These are phyloP conservation scores for Danio jaintianensis DNA, from an alignment of 2,797 vertebrate species.

Conservation along the genomic window DNA sequence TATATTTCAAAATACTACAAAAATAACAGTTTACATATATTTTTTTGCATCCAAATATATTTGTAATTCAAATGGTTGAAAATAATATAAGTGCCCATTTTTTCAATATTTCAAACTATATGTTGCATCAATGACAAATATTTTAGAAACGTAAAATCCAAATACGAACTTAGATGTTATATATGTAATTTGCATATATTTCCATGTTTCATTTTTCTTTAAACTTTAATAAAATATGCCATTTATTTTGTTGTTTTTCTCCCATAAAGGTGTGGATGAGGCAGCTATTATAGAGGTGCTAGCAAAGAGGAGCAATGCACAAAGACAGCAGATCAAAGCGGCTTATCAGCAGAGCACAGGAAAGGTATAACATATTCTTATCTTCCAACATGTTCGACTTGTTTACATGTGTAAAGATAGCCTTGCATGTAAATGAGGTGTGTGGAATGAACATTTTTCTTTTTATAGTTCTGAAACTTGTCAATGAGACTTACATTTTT, in stretches of 20 bases:
- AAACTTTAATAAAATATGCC: not conserved
- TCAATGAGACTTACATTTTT: not conserved
- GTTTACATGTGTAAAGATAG: not conserved
- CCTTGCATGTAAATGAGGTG: not conserved
- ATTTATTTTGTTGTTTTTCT: not conserved
- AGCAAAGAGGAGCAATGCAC: conserved; percentile 86
- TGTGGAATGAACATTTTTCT: not conserved
- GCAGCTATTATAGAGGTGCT: conserved; percentile 84
- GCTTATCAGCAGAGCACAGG: conserved; percentile 83
- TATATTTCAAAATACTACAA: too few relatives aligned
- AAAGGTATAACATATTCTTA: conserved; percentile 72
- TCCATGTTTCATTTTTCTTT: not conserved
- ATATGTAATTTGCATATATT: too few relatives aligned
- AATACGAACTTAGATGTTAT: too few relatives aligned
- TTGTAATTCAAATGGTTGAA: too few relatives aligned
- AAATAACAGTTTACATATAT: too few relatives aligned
- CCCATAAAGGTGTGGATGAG: conserved; percentile 85
- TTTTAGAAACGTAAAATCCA: too few relatives aligned
- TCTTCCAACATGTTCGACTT: not conserved
- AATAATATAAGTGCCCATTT: too few relatives aligned
- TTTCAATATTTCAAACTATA: too few relatives aligned
- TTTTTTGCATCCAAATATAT: too few relatives aligned
- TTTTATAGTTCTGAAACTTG: not conserved
- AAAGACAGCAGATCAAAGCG: conserved; percentile 89
- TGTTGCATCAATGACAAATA: too few relatives aligned